These are phyloP conservation scores for human DNA, from an alignment of 2,113 vertebrate genomes.

Conservation along the genomic window GRCh38 chr1:17628501-17629000, in stretches of 20 bases:
- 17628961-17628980: not conserved
- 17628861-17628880: not conserved
- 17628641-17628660: not conserved
- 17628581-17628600: not conserved
- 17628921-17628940: no score
- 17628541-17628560: not conserved
- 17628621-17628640: not conserved
- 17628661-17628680: not conserved
- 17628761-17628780: not conserved
- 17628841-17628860: rapidly evolving
- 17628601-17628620: not conserved
- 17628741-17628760: rapidly evolving
- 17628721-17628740: not conserved
- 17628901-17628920: not conserved
- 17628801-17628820: rapidly evolving
- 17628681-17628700: not conserved
- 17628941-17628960: not conserved
- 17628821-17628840: rapidly evolving
- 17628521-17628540: not conserved
- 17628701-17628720: not conserved
- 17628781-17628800: rapidly evolving
- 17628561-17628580: not conserved
- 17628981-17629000: not conserved
- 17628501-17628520: rapidly evolving
- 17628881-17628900: rapidly evolving